Evolutionary conservation across 2,113 vertebrate genomes (phyloP).

Genomic region (Dicentrarchus labrax): DNA sequence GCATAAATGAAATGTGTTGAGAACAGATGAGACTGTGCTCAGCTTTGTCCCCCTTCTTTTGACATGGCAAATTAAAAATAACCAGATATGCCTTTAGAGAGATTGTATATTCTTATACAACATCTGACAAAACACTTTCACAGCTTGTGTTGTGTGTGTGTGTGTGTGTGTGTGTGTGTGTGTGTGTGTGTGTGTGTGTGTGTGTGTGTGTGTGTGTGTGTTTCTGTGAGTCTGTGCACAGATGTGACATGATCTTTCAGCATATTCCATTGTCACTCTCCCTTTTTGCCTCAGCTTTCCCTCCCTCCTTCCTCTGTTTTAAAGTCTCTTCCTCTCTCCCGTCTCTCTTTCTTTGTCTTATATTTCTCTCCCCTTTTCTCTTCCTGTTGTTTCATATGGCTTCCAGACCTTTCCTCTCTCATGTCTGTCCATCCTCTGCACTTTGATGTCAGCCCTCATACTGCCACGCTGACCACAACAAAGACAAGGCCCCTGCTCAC

Average conservation of each 20-base stretch:
- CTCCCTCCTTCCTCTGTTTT: constrained; percentile 49
- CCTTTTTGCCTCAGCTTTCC: constrained; percentile 45
- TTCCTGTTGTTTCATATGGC: constrained; percentile 75
- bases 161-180: background rate
- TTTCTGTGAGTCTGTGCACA: background rate
- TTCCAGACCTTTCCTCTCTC: constrained; percentile 70
- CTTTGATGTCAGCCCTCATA: constrained; percentile 68
- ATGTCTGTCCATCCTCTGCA: constrained; percentile 60
- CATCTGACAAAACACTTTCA: constrained; percentile 30
- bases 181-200: background rate
- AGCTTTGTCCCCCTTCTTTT: background rate
- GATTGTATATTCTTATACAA: background rate
- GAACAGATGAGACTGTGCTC: background rate
- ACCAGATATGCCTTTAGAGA: background rate
- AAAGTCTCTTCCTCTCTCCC: constrained; percentile 47
- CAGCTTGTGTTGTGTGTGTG: background rate
- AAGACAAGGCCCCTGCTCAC: constrained; percentile 29
- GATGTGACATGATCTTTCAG: constrained; percentile 49
- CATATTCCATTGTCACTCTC: constrained; percentile 54
- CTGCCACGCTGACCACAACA: constrained; percentile 56
- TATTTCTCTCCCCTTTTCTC: constrained; percentile 42
- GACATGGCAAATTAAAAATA: constrained; percentile 8
- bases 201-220: background rate
- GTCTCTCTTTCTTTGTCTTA: constrained; percentile 26
- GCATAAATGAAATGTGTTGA: background rate